phyloP scores from a whole-genome alignment of 2,888 invertebrate genomes.

The Macrophya annulata region DNA sequence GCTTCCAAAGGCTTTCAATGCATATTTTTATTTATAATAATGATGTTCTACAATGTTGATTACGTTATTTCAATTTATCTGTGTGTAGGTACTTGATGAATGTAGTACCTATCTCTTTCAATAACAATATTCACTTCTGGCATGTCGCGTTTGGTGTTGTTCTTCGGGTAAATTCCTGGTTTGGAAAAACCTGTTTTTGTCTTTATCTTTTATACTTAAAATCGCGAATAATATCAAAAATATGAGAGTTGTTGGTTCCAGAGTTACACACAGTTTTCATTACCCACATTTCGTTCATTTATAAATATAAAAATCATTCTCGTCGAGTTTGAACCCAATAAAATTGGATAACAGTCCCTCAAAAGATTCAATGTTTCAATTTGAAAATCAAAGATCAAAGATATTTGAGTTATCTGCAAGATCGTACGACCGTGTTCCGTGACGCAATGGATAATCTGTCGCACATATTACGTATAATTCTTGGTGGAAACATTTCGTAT shows the following conservation, averaged over 20 bases:
- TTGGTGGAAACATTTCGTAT: not conserved
- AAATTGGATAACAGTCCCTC: not conserved
- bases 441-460: not conserved
- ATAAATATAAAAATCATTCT: not conserved
- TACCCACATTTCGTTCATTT: not conserved
- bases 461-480: constrained; percentile 17
- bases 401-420: not conserved
- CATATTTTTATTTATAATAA: not conserved
- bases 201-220: not conserved
- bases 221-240: not conserved
- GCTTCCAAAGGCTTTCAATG: not conserved
- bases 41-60: not conserved
- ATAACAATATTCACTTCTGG: not conserved
- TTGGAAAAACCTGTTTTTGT: not conserved
- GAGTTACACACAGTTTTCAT: not conserved
- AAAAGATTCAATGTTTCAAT: not conserved
- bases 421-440: not conserved
- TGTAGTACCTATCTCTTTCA: not conserved
- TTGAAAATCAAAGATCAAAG: not conserved
- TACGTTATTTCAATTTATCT: too few relatives aligned
- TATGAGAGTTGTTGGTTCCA: not conserved
- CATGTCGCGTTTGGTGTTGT: not conserved
- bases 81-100: too few relatives aligned
- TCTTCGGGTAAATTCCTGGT: not conserved
- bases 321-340: not conserved